Percentiles rank a stretch among this genome's conserved stretches.
Conservation (phyloP, 2,797 vertebrate genomes). For the Columba guinea region DNA sequence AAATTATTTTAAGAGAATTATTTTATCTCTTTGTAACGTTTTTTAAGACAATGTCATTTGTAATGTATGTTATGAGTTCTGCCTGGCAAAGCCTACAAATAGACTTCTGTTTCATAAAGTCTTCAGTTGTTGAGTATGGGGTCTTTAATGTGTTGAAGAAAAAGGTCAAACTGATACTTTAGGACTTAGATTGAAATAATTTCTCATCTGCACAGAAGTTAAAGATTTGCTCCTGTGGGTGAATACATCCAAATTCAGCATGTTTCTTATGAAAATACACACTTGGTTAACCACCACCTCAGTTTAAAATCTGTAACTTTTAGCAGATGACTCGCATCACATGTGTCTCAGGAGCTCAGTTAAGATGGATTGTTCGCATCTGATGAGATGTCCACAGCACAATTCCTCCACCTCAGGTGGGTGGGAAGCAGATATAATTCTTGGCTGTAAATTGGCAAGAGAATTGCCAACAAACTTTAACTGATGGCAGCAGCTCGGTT, state of each 20-base stretch:
- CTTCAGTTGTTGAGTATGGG: background rate
- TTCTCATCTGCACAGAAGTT: background rate
- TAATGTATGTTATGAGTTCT: background rate
- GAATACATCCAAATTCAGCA: background rate
- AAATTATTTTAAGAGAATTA: background rate
- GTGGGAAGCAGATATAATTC: background rate
- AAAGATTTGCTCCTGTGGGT: background rate
- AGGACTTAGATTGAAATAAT: background rate
- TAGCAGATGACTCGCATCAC: background rate
- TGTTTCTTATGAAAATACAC: background rate
- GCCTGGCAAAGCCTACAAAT: background rate
- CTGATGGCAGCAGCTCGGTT: background rate
- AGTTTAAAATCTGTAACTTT: background rate
- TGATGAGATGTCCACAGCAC: background rate
- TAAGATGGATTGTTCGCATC: background rate
- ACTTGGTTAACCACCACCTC: background rate
- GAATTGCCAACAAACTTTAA: background rate
- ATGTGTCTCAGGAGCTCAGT: background rate
- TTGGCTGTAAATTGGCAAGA: background rate
- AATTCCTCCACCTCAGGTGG: background rate
- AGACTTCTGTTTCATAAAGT: background rate
- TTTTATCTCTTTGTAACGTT: background rate
- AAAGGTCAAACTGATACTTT: constrained; percentile 5
- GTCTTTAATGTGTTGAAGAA: background rate
- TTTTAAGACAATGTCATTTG: background rate